A percentile compares a stretch with the other conserved stretches of the same genome.
These are phyloP conservation scores for Cheirogaleus medius DNA, from an alignment of 2,113 vertebrate species.

Conservation along the genomic window DNA sequence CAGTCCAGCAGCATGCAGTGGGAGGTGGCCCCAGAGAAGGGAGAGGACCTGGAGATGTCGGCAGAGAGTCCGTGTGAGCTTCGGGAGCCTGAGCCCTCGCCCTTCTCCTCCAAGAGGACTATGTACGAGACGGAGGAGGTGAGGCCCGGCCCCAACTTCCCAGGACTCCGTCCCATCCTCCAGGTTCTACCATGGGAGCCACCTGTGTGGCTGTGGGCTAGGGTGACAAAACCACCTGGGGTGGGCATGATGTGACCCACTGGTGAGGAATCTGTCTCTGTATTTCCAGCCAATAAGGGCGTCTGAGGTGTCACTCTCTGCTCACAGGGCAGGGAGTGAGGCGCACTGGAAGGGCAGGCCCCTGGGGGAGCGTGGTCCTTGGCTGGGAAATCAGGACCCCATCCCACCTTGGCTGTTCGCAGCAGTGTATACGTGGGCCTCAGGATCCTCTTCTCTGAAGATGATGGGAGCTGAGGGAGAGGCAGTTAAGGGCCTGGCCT, in stretches of 20 bases:
- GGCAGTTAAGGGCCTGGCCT: not conserved
- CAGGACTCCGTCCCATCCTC: too few species aligned
- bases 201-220: not conserved
- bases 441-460: not conserved
- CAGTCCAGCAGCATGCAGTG: slow-evolving; percentile 71
- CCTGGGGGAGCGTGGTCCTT: not conserved
- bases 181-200: not conserved
- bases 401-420: accelerated
- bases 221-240: not conserved
- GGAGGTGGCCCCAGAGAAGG: slow-evolving; percentile 74
- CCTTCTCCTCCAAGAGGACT: slow-evolving; percentile 94
- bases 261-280: not conserved
- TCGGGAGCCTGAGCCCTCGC: slow-evolving; percentile 89
- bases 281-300: not conserved
- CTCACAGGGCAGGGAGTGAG: not conserved
- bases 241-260: not conserved
- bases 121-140: slow-evolving; percentile 97
- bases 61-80: slow-evolving; percentile 93
- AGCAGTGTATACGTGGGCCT: not conserved
- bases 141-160: not conserved
- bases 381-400: not conserved
- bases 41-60: slow-evolving; percentile 86
- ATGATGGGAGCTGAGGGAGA: not conserved
- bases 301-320: not conserved
- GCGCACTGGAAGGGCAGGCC: not conserved